These are phyloP conservation scores for Sitobion miscanthi DNA, from an alignment of 1,140 invertebrate genomes.

Conservation along the genomic window DNA sequence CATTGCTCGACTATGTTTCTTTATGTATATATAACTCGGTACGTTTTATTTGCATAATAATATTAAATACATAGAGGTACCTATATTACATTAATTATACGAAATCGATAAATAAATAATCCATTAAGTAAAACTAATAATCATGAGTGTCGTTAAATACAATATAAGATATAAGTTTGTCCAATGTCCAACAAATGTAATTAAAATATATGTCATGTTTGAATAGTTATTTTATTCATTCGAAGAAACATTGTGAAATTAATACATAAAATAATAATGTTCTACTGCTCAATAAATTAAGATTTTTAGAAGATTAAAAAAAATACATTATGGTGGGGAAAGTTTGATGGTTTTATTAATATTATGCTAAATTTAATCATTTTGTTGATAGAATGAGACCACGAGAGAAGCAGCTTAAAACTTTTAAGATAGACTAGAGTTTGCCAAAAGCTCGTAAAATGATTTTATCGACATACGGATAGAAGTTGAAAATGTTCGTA, in stretches of 20 bases:
- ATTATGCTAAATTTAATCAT: conserved; percentile 3
- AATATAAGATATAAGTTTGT: neutral
- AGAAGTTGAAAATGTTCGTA: neutral
- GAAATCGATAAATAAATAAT: neutral
- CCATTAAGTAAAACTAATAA: neutral
- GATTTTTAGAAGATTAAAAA: neutral
- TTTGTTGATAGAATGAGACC: neutral
- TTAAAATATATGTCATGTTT: neutral
- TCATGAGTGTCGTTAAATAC: neutral
- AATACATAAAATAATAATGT: neutral
- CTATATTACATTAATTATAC: neutral
- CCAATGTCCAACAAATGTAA: neutral
- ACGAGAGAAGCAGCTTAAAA: neutral
- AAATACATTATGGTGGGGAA: neutral
- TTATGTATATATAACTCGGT: neutral
- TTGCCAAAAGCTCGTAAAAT: conserved; percentile 5
- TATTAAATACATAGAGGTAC: neutral
- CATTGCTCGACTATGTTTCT: neutral
- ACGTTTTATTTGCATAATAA: neutral
- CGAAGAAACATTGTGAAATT: neutral
- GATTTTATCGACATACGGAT: conserved; percentile 1
- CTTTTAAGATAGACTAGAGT: neutral
- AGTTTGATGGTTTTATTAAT: neutral
- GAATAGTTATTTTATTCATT: neutral
- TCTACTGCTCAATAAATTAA: neutral